Base-by-base conservation (phyloP, 2,888 invertebrate genomes). In the Brachyopa scutellaris region DNA sequence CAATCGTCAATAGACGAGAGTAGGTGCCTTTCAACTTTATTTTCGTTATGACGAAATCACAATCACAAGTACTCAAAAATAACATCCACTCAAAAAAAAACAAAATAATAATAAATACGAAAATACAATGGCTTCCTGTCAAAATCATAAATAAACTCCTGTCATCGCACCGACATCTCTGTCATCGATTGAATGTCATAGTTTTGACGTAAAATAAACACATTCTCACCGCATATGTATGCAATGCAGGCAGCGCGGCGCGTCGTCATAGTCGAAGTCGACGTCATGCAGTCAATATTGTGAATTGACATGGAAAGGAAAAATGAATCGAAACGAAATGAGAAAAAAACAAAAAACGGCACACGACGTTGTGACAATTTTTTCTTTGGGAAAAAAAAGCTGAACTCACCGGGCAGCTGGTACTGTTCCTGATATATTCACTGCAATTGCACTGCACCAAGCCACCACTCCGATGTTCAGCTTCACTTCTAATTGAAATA, bases 401-500 rank as follows among this genome's bases (percentile, higher is more conserved):
- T n/a, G n/a, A n/a, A n/a, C n/a, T n/a, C n/a, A n/a, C n/a, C n/a
- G n/a, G n/a, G 19, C 69, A 57, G 69, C 69, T 69, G 57, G 57
- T 57, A n/a, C n/a, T n/a, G n/a, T n/a, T n/a, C n/a, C n/a, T n/a
- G n/a, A n/a, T n/a, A n/a, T n/a, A 13, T 57, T 42, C 47, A 26
- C 45, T 42, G 11, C 29, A 59, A 11, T 61, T 31, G 42, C 26
- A 42, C 11, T 15, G 40, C 13, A 59, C 13, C 26, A 33, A 21
- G 21, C 7, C 19, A 42, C 15, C 6, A 26, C 55, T 11, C 23
- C 11, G 5, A n/a, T 11, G 47, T 59, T 45, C 31, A 38, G 45
- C 47, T 51, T 42, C 57, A 70, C 57, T 40, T 76, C 57, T 64
- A 80, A 80, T 80, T 80, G 80, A 80, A 80, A 74, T 80, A 80